Evolutionary conservation across 2,888 invertebrate genomes (phyloP).

Genomic region (Nysson spinosus): DNA sequence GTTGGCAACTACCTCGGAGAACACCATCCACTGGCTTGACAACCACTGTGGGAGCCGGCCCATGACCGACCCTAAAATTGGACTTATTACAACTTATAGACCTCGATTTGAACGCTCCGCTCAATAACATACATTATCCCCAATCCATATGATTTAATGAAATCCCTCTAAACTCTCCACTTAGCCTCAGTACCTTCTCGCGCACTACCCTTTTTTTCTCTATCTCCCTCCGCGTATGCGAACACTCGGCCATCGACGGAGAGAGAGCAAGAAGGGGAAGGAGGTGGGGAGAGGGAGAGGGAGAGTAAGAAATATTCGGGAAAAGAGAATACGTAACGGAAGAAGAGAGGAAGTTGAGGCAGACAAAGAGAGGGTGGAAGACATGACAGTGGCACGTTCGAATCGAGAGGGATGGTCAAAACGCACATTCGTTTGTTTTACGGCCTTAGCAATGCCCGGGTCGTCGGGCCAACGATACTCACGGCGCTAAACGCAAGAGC

Average conservation of each 20-base stretch:
- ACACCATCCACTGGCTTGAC: slow-evolving; percentile 48
- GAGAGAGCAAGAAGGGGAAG: slow-evolving; percentile 13
- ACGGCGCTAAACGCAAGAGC: slow-evolving; percentile 12
- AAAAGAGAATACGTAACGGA: slow-evolving; percentile 5
- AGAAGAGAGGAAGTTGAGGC: neutral
- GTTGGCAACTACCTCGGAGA: neutral
- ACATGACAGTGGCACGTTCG: slow-evolving; percentile 42
- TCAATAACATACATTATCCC: slow-evolving; percentile 77
- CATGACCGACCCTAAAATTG: slow-evolving; percentile 77
- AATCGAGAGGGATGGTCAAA: slow-evolving; percentile 39
- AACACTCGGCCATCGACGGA: slow-evolving; percentile 19
- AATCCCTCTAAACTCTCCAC: slow-evolving; percentile 78
- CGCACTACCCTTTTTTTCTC: slow-evolving; percentile 34
- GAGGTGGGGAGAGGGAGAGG: neutral
- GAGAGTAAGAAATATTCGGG: neutral
- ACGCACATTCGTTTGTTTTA: slow-evolving; percentile 49
- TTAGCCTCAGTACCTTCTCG: slow-evolving; percentile 73
- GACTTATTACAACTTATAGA: slow-evolving; percentile 78
- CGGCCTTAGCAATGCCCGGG: slow-evolving; percentile 43
- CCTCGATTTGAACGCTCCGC: slow-evolving; percentile 77
- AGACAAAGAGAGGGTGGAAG: slow-evolving; percentile 3
- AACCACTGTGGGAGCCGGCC: slow-evolving; percentile 73
- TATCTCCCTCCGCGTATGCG: slow-evolving; percentile 27
- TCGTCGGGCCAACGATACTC: slow-evolving; percentile 26
- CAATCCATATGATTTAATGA: slow-evolving; percentile 78